phyloP scores from a whole-genome alignment of 2,113 vertebrate genomes.

The Oreochromis tanganicae region DNA sequence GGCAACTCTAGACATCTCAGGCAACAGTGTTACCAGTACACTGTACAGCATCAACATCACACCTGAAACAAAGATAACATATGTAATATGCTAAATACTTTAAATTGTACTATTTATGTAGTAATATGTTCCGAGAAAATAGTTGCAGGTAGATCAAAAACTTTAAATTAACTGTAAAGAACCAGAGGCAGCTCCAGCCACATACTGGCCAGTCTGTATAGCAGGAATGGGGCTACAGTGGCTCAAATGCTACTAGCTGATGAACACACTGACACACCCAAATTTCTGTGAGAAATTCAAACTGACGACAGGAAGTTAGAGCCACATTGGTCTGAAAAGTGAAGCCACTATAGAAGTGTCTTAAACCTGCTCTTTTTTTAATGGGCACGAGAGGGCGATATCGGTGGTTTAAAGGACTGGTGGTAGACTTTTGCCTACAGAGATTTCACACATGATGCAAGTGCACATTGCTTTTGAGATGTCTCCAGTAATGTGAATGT shows the following conservation, averaged over 20 bases:
- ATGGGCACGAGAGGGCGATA: background rate
- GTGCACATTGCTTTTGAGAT: background rate
- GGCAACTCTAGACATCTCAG: background rate
- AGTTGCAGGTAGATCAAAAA: background rate
- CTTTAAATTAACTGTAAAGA: background rate
- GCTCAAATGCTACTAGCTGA: background rate
- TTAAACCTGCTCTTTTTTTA: background rate
- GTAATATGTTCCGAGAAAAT: background rate
- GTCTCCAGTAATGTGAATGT: background rate
- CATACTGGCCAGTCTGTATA: background rate
- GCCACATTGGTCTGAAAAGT: background rate
- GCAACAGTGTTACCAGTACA: background rate
- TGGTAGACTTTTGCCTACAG: background rate
- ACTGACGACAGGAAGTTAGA: background rate
- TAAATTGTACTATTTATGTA: background rate
- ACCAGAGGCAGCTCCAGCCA: background rate
- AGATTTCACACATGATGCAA: background rate
- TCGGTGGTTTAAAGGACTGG: background rate
- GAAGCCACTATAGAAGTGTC: background rate
- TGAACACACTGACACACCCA: background rate
- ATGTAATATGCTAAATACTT: background rate
- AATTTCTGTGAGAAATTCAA: background rate
- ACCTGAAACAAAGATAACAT: background rate
- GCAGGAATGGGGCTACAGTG: background rate
- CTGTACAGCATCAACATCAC: constrained; percentile 6